Evolutionary conservation across 2,797 vertebrate genomes (phyloP), one percentile per base, ranked within the genome.

Genomic region (Pangasius djambal): DNA sequence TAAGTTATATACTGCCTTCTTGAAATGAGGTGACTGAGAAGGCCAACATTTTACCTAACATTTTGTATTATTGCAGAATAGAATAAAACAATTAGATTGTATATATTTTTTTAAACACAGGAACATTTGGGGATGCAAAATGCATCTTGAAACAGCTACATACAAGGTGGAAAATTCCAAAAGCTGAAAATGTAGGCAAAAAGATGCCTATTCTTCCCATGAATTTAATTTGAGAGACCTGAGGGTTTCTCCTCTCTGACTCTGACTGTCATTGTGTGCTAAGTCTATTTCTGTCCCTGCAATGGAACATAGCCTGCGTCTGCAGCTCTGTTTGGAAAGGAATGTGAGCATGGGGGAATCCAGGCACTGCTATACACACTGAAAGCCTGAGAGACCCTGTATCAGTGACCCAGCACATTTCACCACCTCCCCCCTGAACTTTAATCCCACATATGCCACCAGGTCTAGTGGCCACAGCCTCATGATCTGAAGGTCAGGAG

Each of bases 311-410:
- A 91, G 94, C 91, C 87, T 95, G 94, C 86, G 89, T 93, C 90
- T 87, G 94, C 86, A 61, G 89, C 96, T 97, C 94, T 94, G 95
- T 96, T 97, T 97, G 95, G 96, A 97, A 96, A 95, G 95, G 96
- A 96, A 97, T 97, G 94, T 79, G 88, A 91, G 91, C 87, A 91
- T 92, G 92, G 92, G 93, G 92, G 93, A 63, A 93, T 94, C 92
- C 92, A 93, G 88, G 93, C 94, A 91, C 95, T 95, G 95, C 93
- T 95, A 91, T 95, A 93, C 93, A 93, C 92, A 92, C 85, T 91
- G 92, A 84, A 82, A 88, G 89, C 92, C 93, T 92, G 89, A 92
- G 91, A 85, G 90, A 78, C 77, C 75, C 87, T 90, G 90, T 93
- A 94, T 93, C 91, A 90, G 34, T 95, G 95, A 96, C 92, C 93